A percentile compares a stretch with the other conserved stretches of the same genome.
These are phyloP conservation scores for Melanotaenia maccullochi DNA, from an alignment of 2,797 vertebrate species.

Conservation along the genomic window DNA sequence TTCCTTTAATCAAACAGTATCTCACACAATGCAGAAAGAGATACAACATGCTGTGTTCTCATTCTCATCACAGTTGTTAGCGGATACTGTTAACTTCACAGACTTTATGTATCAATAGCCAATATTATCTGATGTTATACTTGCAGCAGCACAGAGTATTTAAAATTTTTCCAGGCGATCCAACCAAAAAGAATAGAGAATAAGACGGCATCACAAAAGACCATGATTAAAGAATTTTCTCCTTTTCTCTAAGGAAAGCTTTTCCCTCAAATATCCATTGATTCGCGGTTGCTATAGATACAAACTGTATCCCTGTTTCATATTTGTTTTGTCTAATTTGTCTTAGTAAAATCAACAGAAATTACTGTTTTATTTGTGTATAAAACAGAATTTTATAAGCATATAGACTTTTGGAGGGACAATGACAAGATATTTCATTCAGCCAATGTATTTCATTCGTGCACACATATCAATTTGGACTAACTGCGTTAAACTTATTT, in stretches of 20 bases:
- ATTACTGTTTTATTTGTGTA: not conserved
- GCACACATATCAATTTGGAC: not conserved
- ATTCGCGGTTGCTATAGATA: slow-evolving; percentile 21
- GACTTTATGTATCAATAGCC: not conserved
- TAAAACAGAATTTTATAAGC: not conserved
- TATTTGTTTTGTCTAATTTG: not conserved
- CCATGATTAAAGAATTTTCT: not conserved
- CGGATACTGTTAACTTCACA: not conserved
- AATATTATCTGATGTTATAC: not conserved
- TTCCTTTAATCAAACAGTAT: slow-evolving; percentile 6
- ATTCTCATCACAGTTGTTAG: not conserved
- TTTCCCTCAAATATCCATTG: slow-evolving; percentile 42
- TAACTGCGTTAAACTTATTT: not conserved
- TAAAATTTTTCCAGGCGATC: not conserved
- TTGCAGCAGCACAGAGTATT: not conserved
- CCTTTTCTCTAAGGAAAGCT: slow-evolving; percentile 44
- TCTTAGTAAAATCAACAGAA: not conserved
- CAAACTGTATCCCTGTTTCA: slow-evolving; percentile 9
- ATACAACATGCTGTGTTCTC: not conserved
- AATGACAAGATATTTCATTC: not conserved
- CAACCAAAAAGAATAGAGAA: not conserved
- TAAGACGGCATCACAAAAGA: not conserved
- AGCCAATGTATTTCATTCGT: not conserved
- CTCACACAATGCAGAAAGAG: not conserved
- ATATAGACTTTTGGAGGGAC: not conserved